Evolutionary conservation across 2,113 vertebrate genomes (phyloP), one percentile per base, ranked within the genome.

Genomic region (Neogale vison): DNA sequence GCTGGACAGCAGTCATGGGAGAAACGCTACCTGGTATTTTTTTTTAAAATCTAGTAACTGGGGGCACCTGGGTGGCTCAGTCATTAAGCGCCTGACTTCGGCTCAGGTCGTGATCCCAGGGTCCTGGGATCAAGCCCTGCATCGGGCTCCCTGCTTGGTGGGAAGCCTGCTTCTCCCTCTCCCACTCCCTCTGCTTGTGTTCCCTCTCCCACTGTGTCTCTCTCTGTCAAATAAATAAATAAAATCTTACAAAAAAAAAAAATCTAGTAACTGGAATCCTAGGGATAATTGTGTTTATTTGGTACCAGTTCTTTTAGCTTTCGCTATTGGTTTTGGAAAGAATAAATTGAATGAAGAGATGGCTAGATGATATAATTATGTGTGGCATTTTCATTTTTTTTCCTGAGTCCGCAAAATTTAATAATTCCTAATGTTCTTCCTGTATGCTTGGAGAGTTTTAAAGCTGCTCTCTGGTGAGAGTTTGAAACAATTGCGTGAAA

Each of bases 321-420:
- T 42, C 4, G 47, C 57, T 80, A 0, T 94, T 90, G 57, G 14
- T 67, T 95, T 96, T 94, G 86, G 76, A 59, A 93, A 96, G 72
- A 96, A 63, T 88, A 94, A 93, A 74, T 26, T 95, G 63, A 88
- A 34, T 76, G 36, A 86, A 94, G 69, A 88, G 67, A 83, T 88
- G 9, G 67, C 26, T 85, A 24, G 57, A 31, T 94, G 71, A 92
- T 93, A 26, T 72, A 57, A 93, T 45, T 96, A 14, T 74, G n/a
- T 81, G 21, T 96, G 59, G 8, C 59, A 50, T 97, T 96, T 97
- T 86, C 61, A 26, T 86, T 93, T 91, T 92, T 95, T 61, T 57
- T 23, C 20, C 42, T 88, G 50, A 79, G 31, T 92, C 45, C 92
- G 39, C 18, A 71, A 77, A 79, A 93, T 89, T 85, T 85, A 88